Base-by-base conservation (phyloP, 2,797 vertebrate genomes). In the Diglossa cyanea region DNA sequence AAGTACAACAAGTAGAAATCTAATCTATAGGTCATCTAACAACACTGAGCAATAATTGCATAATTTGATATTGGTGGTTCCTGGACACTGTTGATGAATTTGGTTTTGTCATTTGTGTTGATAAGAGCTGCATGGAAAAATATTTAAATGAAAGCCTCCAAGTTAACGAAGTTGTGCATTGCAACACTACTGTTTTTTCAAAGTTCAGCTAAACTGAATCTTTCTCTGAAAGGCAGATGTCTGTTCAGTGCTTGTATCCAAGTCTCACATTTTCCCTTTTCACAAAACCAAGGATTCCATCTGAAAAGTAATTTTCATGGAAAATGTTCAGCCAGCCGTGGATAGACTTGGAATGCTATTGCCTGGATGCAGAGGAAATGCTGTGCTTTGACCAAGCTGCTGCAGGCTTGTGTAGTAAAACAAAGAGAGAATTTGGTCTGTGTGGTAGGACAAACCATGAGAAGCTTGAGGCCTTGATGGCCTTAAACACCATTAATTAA, bases 251-350 rank as follows among this genome's bases (percentile, higher is more conserved):
- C 30, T 58, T 45, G 33, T 58, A 88, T 94, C 86, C 83, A 96
- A 92, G 65, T 62, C 50, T 88, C 66, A 72, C 51, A 78, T 96
- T 86, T 88, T 88, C 60, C 33, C 70, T 88, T 90, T 90, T 81
- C 58, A 88, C 25, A 88, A 92, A 92, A 44, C 26, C 39, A 68
- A 75, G 42, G 17, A 80, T 84, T 93, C 42, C n/a, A 68, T 81
- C 55, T 0, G 5, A 86, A 90, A 93, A 86, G 30, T 54, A 71
- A n/a, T 67, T 93, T 96, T 80, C 31, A 62, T 9, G 13, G 90
- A 91, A 81, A 63, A 66, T 66, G 30, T 80, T 91, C 65, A 90
- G 26, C 40, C 48, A 91, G 61, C 21, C 3, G 0, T 28, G 53
- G 65, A 44, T 3, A 78, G 63, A 75, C 54, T 54, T 94, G 33